Conservation (phyloP, 2,113 vertebrate genomes). For the Montifringilla adamsi region DNA sequence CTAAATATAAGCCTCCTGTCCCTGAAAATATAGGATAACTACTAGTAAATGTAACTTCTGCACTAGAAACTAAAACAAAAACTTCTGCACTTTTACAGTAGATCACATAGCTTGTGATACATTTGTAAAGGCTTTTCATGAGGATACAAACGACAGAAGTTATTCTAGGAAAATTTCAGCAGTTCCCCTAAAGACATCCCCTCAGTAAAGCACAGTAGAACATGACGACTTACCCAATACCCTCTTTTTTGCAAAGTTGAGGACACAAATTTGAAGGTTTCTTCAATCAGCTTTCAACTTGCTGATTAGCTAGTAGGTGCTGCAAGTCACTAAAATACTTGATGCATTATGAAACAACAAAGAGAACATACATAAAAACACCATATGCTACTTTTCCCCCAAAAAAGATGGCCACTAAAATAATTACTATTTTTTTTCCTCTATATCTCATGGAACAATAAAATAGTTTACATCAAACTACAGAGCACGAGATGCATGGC, state of each 20-base stretch:
- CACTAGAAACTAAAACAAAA: neutral
- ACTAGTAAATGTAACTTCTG: neutral
- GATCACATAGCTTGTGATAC: neutral
- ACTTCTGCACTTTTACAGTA: neutral
- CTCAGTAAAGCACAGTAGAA: neutral
- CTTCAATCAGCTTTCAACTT: constrained; percentile 39
- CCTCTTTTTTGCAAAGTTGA: constrained; percentile 24
- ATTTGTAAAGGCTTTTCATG: neutral
- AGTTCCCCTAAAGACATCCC: neutral
- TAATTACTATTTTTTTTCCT: neutral
- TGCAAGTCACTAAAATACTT: constrained; percentile 27
- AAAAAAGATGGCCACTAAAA: neutral
- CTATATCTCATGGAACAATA: neutral
- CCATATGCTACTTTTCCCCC: neutral
- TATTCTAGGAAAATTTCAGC: neutral
- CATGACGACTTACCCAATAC: neutral
- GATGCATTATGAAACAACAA: neutral
- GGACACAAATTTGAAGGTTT: constrained; percentile 44
- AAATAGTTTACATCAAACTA: constrained; percentile 2
- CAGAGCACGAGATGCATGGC: neutral
- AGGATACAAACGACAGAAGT: neutral
- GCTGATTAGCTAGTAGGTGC: constrained; percentile 38
- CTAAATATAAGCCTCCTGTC: neutral
- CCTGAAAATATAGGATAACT: neutral
- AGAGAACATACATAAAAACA: neutral